Conservation (phyloP, 2,888 invertebrate species). For the Polymixis flavicincta region DNA sequence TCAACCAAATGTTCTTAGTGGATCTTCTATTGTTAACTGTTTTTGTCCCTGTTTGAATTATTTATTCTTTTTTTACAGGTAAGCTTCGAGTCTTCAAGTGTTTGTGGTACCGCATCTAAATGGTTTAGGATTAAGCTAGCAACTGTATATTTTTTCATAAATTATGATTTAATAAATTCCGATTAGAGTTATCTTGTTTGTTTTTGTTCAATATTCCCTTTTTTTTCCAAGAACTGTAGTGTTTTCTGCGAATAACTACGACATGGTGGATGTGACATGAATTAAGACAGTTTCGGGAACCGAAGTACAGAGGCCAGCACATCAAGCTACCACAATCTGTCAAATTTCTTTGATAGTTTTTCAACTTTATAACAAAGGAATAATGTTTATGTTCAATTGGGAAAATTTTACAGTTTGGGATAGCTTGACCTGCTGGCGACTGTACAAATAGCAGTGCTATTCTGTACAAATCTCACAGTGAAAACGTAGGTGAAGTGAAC, state of each 20-base stretch:
- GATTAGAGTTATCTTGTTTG: constrained; percentile 62
- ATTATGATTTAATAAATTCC: constrained; percentile 76
- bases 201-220: background rate
- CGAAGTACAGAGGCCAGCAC: no score
- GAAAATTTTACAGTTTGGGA: no score
- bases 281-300: background rate
- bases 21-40: background rate
- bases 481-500: background rate
- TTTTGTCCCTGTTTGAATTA: background rate
- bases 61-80: constrained; percentile 69
- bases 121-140: constrained; percentile 82
- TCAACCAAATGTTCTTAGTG: background rate
- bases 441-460: background rate
- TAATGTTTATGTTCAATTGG: no score
- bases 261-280: background rate
- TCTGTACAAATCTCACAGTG: background rate
- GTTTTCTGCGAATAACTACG: background rate
- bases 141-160: constrained; percentile 78
- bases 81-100: constrained; percentile 55
- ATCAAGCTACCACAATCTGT: no score
- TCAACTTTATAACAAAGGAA: no score
- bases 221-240: no score
- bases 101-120: constrained; percentile 68
- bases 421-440: no score
- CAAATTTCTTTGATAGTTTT: no score